These are phyloP conservation scores for Caenorhabditis uteleia DNA, from an alignment of 2,888 invertebrate genomes.

Conservation along the genomic window DNA sequence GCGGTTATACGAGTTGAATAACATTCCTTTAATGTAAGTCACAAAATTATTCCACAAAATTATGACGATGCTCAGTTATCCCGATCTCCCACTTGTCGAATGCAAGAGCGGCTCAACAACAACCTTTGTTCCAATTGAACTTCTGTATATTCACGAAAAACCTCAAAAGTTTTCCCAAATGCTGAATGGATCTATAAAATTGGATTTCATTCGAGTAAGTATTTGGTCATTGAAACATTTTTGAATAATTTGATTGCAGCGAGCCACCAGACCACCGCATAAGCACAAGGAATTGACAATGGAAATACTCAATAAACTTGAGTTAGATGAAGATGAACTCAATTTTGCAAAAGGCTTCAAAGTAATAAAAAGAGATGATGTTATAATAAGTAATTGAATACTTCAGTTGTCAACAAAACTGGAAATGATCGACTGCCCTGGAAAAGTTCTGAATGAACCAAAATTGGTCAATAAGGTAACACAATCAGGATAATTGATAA, in stretches of 20 bases:
- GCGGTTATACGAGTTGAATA: neutral
- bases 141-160: constrained; percentile 13
- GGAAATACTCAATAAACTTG: constrained; percentile 21
- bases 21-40: neutral
- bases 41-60: constrained; percentile 6
- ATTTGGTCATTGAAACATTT: neutral
- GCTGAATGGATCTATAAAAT: constrained; percentile 19
- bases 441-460: constrained; percentile 34
- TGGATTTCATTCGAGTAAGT: constrained; percentile 10
- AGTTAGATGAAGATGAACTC: constrained; percentile 7
- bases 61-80: constrained; percentile 13
- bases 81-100: constrained; percentile 24
- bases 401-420: constrained; percentile 13
- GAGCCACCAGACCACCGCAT: constrained; percentile 18
- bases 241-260: no score
- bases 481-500: neutral
- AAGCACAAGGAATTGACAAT: constrained; percentile 16
- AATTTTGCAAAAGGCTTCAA: constrained; percentile 9
- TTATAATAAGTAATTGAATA: neutral
- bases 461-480: constrained; percentile 14
- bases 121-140: constrained; percentile 27
- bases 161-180: constrained; percentile 27
- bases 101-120: constrained; percentile 20
- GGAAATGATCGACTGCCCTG: constrained; percentile 21
- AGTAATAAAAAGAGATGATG: neutral